These are phyloP conservation scores for Aporrectodea caliginosa DNA, from an alignment of 1,140 invertebrate genomes.

Conservation along the genomic window DNA sequence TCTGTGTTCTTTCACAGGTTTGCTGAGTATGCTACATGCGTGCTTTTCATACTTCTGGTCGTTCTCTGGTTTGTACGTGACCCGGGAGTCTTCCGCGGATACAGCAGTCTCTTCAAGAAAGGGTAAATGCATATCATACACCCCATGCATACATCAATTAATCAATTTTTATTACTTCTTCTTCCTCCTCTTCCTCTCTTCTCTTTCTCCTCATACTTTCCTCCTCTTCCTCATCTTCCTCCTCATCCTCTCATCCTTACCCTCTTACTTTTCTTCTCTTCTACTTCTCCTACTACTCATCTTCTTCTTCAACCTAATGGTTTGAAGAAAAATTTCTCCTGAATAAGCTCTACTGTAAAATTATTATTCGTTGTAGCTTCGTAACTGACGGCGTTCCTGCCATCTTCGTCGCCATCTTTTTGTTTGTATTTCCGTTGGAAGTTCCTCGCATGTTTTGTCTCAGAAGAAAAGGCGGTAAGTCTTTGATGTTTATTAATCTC, in stretches of 20 bases:
- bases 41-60: constrained; percentile 72
- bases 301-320: constrained; percentile 17
- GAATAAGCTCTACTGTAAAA: neutral
- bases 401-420: constrained; percentile 71
- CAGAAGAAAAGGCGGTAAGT: neutral
- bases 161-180: too few relatives aligned
- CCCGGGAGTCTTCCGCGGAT: constrained; percentile 75
- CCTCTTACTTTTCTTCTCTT: constrained; percentile 12
- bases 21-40: constrained; percentile 58
- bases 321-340: neutral
- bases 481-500: neutral
- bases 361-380: constrained; percentile 40
- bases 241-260: too few relatives aligned
- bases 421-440: constrained; percentile 70
- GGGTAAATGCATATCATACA: neutral
- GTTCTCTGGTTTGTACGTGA: constrained; percentile 80
- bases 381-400: constrained; percentile 73
- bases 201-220: too few relatives aligned
- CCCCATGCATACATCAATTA: too few relatives aligned
- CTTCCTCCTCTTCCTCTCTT: too few relatives aligned
- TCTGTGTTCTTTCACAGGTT: too few relatives aligned
- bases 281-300: constrained; percentile 3
- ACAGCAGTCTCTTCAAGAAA: constrained; percentile 42
- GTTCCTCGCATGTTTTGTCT: constrained; percentile 6
- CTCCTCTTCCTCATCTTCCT: too few relatives aligned